Base-by-base conservation (phyloP, 2,113 vertebrate species). In the Pelecanoides urinatrix region DNA sequence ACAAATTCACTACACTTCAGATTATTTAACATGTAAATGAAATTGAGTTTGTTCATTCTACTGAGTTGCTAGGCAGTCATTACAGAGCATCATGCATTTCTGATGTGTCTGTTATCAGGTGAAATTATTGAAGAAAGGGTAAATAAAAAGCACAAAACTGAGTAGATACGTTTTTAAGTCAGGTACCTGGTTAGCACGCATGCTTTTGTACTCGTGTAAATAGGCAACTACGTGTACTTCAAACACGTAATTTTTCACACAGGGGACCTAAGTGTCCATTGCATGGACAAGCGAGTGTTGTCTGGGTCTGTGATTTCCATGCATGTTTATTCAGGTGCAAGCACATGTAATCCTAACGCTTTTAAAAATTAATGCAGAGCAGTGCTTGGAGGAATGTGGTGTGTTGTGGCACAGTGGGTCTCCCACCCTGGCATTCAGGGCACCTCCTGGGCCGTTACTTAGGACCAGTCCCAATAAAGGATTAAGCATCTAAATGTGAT, bases 11-110 rank as follows among this genome's bases (percentile, higher is more conserved):
- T 63, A 66, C 90, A 67, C 62, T 96, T 92, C 77, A 73, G 74
- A 62, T 88, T 95, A 73, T 91, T 95, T 88, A 96, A 93, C 80
- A 88, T 55, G 55, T 85, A 86, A 91, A 88, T 76, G 42, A 95
- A 96, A 73, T 6, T 4, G 45, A 91, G 71, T 90, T 89, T 72
- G 44, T 56, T 93, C 94, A 79, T 79, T 84, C 77, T 77, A 21
- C 44, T 9, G 84, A 92, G 97, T 97, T 97, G 94, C 96, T 95
- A 97, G 84, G 96, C 91, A 96, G 93, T 92, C 91, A 70, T 88
- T 71, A 66, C 56, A 76, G 63, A 95, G 63, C 47, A 4, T 29
- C 5, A 1, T 56, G 73, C n/a, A 29, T 62, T 71, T 78, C 77
- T 94, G 72, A 55, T 65, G 45, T 1, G 2, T 62, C 25, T 56